Evolutionary conservation across 2,113 vertebrate genomes (phyloP), one percentile per base, ranked within the genome.

Genomic region (Phyllopteryx taeniolatus): DNA sequence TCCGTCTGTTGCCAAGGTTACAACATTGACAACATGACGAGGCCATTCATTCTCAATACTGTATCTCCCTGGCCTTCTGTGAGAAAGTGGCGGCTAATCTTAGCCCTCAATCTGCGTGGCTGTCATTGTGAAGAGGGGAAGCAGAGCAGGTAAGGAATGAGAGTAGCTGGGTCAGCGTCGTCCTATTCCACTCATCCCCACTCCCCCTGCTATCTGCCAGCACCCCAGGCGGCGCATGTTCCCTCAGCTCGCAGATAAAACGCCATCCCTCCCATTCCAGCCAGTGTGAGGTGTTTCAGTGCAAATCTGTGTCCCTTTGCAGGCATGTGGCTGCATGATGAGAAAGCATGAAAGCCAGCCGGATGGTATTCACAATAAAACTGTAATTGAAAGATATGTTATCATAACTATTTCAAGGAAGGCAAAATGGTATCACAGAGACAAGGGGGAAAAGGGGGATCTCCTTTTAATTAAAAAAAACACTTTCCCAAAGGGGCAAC

Each of bases 1-100:
- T 88, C 85, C 80, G 89, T 93, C 91, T 93, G 93, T 94, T 93
- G 90, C 93, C 93, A 94, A 93, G 93, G 93, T 94, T 93, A 94
- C 93, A 87, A 87, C 91, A 92, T 93, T 94, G 93, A 93, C 92
- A 93, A 92, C 91, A 94, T 91, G 93, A 93, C 89, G 92, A 86
- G 90, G 88, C 90, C 91, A 93, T 93, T 93, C 91, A 93, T 94
- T 93, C 92, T 92, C 87, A 81, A 87, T 92, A 92, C 91, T 93
- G 93, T 93, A 93, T 93, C 93, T 93, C 90, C 68, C 85, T 88
- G 90, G 92, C 93, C 92, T 93, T 93, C 92, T 94, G 92, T 92
- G 93, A 91, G 91, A 91, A 90, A 91, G 90, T 85, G 90, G 86
- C 90, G 89, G 88, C 93, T 93, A 93, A 94, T 94, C 93, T 94